phyloP scores from a whole-genome alignment of 2,113 vertebrate species.

The Barnardius zonarius region DNA sequence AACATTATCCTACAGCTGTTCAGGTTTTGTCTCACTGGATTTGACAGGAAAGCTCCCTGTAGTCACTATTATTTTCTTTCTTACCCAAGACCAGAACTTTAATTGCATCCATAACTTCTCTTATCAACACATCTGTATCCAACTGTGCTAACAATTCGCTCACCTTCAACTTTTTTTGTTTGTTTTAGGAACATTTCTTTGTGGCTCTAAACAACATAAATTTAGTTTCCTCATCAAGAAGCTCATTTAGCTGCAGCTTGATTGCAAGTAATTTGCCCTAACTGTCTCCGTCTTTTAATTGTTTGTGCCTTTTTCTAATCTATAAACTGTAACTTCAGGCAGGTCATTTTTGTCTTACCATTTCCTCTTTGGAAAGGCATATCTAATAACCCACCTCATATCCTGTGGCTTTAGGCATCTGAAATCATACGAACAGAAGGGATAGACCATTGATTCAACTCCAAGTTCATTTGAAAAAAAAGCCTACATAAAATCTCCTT shows the following conservation, averaged over 20 bases:
- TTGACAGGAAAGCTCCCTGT: neutral
- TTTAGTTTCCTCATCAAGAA: constrained; percentile 78
- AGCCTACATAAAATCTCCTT: constrained; percentile 10
- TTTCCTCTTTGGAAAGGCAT: constrained; percentile 66
- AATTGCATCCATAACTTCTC: constrained; percentile 34
- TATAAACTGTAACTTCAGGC: constrained; percentile 80
- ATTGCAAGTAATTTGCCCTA: constrained; percentile 82
- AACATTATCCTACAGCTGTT: neutral
- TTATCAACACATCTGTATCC: constrained; percentile 57
- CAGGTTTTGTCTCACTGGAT: neutral
- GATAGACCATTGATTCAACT: constrained; percentile 48
- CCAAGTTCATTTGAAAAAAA: constrained; percentile 61
- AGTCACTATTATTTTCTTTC: neutral
- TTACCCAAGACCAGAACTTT: neutral
- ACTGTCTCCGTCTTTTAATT: constrained; percentile 77
- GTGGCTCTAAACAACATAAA: constrained; percentile 75
- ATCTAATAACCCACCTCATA: constrained; percentile 72
- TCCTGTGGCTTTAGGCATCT: constrained; percentile 63
- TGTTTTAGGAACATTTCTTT: constrained; percentile 60
- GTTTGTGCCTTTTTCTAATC: constrained; percentile 75
- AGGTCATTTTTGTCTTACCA: constrained; percentile 72
- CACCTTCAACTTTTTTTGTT: constrained; percentile 71
- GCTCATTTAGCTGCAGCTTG: constrained; percentile 77
- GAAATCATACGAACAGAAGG: constrained; percentile 64
- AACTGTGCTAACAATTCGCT: constrained; percentile 60